Percentiles rank a stretch among this genome's conserved stretches.
These are phyloP conservation scores for Tolypeutes matacus DNA, from an alignment of 2,797 vertebrate genomes.

Conservation along the genomic window DNA sequence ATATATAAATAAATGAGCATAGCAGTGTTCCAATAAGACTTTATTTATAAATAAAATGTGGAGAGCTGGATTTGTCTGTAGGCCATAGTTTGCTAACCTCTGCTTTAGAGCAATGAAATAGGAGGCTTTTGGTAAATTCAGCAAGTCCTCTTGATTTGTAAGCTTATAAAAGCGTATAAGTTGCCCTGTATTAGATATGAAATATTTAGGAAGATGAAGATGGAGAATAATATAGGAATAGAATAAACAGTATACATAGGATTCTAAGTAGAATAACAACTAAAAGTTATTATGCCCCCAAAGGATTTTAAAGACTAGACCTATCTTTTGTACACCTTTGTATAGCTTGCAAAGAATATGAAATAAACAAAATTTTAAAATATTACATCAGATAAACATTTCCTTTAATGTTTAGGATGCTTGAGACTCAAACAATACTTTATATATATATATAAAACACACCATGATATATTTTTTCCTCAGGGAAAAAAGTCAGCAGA, in stretches of 20 bases:
- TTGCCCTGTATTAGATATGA: constrained; percentile 7
- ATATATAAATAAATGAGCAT: neutral
- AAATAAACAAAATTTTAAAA: constrained; percentile 8
- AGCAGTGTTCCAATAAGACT: neutral
- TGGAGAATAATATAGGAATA: neutral
- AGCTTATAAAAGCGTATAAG: constrained; percentile 58
- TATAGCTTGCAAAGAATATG: neutral
- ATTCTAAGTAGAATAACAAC: neutral
- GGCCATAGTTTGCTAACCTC: neutral
- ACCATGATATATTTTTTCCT: neutral
- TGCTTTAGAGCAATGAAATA: constrained; percentile 30
- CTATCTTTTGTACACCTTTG: neutral
- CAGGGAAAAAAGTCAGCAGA: neutral
- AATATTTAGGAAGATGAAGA: neutral
- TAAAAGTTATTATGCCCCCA: neutral
- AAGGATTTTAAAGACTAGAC: constrained; percentile 19
- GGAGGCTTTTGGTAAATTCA: constrained; percentile 44
- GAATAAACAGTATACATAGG: neutral
- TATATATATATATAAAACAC: neutral
- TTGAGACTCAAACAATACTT: neutral
- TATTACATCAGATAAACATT: neutral
- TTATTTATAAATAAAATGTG: constrained; percentile 10
- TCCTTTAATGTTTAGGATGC: neutral
- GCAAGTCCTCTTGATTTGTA: constrained; percentile 12
- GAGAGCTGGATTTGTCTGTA: neutral